Conservation (phyloP, 2,113 vertebrate genomes). For the Tupaia tana region DNA sequence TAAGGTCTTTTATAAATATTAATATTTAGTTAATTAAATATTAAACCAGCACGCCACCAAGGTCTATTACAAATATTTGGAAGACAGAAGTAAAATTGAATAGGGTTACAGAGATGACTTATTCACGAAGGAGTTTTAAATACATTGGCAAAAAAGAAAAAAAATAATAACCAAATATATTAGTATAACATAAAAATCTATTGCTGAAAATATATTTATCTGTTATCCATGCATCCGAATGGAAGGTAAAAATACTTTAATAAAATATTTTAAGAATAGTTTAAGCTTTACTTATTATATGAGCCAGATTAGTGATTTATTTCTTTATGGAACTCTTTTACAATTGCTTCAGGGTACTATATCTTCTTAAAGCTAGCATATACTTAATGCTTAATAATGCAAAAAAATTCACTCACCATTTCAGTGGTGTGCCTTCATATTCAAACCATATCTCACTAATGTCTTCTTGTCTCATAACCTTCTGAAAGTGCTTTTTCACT, state of each 20-base stretch:
- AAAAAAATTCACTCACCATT: conserved; percentile 92
- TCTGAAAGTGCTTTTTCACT: conserved; percentile 99
- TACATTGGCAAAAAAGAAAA: neutral
- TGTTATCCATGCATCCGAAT: conserved; percentile 40
- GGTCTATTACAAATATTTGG: neutral
- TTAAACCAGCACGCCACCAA: neutral
- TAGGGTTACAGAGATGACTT: conserved; percentile 2
- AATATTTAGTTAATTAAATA: no score
- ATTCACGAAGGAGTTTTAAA: neutral
- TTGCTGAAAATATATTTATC: conserved; percentile 40
- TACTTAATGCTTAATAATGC: conserved; percentile 45
- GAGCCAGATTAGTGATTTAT: conserved; percentile 1
- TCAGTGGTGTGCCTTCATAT: conserved; percentile 96
- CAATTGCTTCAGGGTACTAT: conserved; percentile 8
- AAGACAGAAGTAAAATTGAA: conserved; percentile 13
- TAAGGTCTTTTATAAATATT: no score
- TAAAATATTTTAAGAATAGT: conserved; percentile 14
- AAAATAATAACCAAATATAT: neutral
- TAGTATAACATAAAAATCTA: conserved; percentile 41
- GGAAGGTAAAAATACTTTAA: conserved; percentile 48
- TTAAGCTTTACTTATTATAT: conserved; percentile 39
- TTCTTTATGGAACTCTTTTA: conserved; percentile 31
- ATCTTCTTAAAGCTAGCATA: conserved; percentile 8
- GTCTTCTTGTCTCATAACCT: conserved; percentile 95
- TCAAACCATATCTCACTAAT: conserved; percentile 99